Evolutionary conservation across 1,140 invertebrate species (phyloP).

Genomic region (Cherax quadricarinatus): DNA sequence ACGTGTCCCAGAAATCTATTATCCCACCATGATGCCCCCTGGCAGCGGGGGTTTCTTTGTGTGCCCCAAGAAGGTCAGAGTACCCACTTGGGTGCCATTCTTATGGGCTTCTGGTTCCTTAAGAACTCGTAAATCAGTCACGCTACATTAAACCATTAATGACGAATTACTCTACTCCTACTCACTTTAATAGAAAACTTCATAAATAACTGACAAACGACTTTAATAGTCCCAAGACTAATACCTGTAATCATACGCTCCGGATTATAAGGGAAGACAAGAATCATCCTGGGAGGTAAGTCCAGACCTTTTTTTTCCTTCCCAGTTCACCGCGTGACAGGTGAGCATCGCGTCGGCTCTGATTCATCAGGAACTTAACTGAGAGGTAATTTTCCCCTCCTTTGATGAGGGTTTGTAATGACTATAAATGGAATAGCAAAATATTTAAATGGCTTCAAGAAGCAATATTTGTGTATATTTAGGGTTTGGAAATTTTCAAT

Average conservation of each 20-base stretch:
- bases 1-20: too few species aligned
- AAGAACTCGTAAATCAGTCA: background rate
- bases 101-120: background rate
- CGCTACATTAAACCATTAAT: background rate
- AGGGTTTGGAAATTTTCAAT: too few species aligned
- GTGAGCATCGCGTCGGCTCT: background rate
- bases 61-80: too few species aligned
- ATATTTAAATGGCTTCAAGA: too few species aligned
- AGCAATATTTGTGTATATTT: too few species aligned
- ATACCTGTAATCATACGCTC: conserved; percentile 5
- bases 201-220: background rate
- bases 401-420: too few species aligned
- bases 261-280: background rate
- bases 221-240: background rate
- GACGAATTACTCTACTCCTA: background rate
- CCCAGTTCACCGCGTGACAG: background rate
- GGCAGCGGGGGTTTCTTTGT: too few species aligned
- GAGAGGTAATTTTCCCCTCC: too few species aligned
- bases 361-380: background rate
- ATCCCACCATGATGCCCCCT: too few species aligned
- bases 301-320: background rate
- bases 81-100: too few species aligned
- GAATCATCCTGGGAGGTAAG: background rate
- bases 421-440: too few species aligned
- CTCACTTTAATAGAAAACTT: background rate